phyloP scores from a whole-genome alignment of 2,888 invertebrate genomes.

The Ormyrus rosae region DNA sequence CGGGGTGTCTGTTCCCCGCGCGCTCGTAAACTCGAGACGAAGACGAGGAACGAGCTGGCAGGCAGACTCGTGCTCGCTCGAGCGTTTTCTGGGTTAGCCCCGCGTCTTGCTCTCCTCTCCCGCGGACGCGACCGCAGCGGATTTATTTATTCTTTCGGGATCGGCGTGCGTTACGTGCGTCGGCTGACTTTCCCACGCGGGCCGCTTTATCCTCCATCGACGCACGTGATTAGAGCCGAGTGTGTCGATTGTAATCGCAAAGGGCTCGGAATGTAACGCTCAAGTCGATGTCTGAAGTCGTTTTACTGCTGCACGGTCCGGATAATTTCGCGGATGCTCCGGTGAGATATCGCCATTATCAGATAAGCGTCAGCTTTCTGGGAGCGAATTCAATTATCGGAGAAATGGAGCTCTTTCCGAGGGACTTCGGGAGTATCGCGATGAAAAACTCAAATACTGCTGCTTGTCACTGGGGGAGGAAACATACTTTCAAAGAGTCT shows the following conservation, averaged over 20 bases:
- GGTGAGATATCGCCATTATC: too few species aligned
- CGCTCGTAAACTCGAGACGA: background rate
- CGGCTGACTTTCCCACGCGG: constrained; percentile 21
- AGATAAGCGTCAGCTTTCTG: background rate
- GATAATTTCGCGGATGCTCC: too few species aligned
- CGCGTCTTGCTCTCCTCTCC: background rate
- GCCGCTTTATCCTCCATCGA: background rate
- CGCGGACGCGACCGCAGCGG: background rate
- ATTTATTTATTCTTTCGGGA: too few species aligned
- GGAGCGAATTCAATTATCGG: constrained; percentile 33
- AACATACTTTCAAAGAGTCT: too few species aligned
- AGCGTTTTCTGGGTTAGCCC: constrained; percentile 30
- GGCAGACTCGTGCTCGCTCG: background rate
- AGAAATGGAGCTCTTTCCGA: background rate
- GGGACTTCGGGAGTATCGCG: too few species aligned
- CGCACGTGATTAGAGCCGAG: too few species aligned
- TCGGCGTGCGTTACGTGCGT: background rate
- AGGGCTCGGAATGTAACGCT: too few species aligned
- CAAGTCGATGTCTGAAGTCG: too few species aligned
- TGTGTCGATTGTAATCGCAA: too few species aligned
- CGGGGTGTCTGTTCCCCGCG: background rate
- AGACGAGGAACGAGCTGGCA: background rate
- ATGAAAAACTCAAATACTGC: too few species aligned
- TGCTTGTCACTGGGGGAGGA: too few species aligned
- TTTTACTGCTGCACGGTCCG: too few species aligned